These are phyloP conservation scores for Plestiodon gilberti DNA, from an alignment of 2,113 vertebrate genomes.

Conservation along the genomic window DNA sequence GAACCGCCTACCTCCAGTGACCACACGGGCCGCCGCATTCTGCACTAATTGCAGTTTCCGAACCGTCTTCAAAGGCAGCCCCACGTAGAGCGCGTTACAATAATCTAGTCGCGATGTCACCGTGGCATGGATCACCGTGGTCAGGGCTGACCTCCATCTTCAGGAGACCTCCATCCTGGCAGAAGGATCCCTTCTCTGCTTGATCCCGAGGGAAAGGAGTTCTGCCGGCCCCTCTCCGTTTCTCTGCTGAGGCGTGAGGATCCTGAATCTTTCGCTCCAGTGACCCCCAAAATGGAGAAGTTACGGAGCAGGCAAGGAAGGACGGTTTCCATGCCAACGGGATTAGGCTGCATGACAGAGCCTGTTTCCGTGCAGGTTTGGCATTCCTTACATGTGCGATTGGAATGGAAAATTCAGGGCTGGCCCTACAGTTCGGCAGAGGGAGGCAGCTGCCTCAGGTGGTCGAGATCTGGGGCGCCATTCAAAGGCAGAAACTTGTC, in stretches of 20 bases:
- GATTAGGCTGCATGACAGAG: background rate
- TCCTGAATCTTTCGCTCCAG: conserved; percentile 15
- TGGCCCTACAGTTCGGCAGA: background rate
- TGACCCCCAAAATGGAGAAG: conserved; percentile 12
- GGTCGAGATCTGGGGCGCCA: background rate
- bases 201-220: background rate
- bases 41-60: too few relatives aligned
- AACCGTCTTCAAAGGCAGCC: too few relatives aligned
- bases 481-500: background rate
- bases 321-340: conserved; percentile 23
- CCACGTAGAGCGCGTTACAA: too few relatives aligned
- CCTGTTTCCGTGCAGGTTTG: background rate
- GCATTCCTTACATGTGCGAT: background rate
- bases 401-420: background rate
- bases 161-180: background rate
- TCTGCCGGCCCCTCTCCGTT: background rate
- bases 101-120: too few relatives aligned
- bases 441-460: background rate
- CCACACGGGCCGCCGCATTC: too few relatives aligned
- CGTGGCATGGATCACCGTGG: too few relatives aligned
- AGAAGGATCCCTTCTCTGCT: background rate
- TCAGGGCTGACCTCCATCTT: too few relatives aligned
- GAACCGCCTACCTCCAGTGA: too few relatives aligned
- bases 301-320: background rate
- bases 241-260: background rate